Evolutionary conservation across 2,888 invertebrate species (phyloP), one percentile per base, ranked within the genome.

Genomic region (Clistopyga incitator): DNA sequence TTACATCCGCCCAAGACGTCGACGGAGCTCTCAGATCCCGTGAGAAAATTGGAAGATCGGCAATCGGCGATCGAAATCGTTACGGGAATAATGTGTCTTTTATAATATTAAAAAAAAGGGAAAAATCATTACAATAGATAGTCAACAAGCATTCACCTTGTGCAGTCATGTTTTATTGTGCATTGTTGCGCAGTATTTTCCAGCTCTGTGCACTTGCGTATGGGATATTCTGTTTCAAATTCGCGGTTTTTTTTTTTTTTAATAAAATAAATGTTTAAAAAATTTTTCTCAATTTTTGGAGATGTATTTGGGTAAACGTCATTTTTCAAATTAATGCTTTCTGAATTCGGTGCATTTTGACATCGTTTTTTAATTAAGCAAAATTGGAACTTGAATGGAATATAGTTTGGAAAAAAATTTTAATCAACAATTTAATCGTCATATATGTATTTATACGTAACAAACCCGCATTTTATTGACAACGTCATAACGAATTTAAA

Each of bases 21-120:
- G 38, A 38, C 13, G 68, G 45, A 25, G 1, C 6, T 64, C 25
- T 45, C 42, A n/a, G n/a, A n/a, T n/a, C 20, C 45, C 79, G 79
- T 79, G 79, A 80, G 67, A 76, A 79, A 70, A 78, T 81, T 65
- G 50, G 61, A 45, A 20, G 59, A 50, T 67, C 47, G 47, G n/a
- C 23, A 65, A 79, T 79, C 50, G 54, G 18, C 8, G 61, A 61
- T 61, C 38, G 18, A 0, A 61, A 18, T 4, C 61, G 52, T 11
- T 2, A 25, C 29, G 15, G 34, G 34, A 71, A 71, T 65, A 77
- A 76, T 56, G 23, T 6, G 23, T 65, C 38, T 67, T 81, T n/a
- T 71, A 65, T 79, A 67, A 50, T 59, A 23, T 70, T 13, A 38
- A 64, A 68, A 42, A 18, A 13, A 45, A 29, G 25, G 25, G 52